These are phyloP conservation scores for Montipora sp. DNA, from an alignment of 64 coral and sea anemone species.

Conservation along the genomic window DNA sequence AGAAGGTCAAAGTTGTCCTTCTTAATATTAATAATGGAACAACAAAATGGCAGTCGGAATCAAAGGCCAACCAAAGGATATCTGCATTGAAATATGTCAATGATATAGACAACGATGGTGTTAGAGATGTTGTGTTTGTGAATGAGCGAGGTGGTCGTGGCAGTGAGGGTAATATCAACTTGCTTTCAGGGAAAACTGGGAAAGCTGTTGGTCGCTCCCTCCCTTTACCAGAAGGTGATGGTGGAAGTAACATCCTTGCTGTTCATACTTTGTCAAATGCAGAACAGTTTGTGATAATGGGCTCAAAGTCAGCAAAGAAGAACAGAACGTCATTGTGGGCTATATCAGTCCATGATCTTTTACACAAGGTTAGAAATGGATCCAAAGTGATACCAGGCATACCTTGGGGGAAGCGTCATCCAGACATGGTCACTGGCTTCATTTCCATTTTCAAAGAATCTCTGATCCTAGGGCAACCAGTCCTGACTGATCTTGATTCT, in stretches of 20 bases:
- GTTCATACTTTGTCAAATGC: neutral
- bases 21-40: slow-evolving; percentile 55
- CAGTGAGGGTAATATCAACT: neutral
- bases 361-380: neutral
- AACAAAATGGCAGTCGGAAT: slow-evolving; percentile 52
- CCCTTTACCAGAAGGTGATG: slow-evolving; percentile 2
- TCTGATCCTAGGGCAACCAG: slow-evolving; percentile 20
- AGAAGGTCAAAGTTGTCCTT: slow-evolving; percentile 46
- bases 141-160: neutral
- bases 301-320: neutral
- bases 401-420: slow-evolving; percentile 42
- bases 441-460: slow-evolving; percentile 44
- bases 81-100: slow-evolving; percentile 53
- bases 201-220: slow-evolving; percentile 59
- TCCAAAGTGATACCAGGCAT: neutral
- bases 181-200: slow-evolving; percentile 78
- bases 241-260: slow-evolving; percentile 14
- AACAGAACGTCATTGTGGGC: slow-evolving; percentile 46
- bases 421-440: slow-evolving; percentile 41
- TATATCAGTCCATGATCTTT: slow-evolving; percentile 44
- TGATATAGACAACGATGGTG: slow-evolving; percentile 37
- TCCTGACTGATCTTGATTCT: slow-evolving; percentile 41
- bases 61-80: slow-evolving; percentile 4
- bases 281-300: slow-evolving; percentile 50
- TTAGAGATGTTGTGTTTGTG: slow-evolving; percentile 62